Percentiles rank a stretch among this genome's conserved stretches.
Conservation (phyloP, 2,113 vertebrate species). For the Mohoua ochrocephala region DNA sequence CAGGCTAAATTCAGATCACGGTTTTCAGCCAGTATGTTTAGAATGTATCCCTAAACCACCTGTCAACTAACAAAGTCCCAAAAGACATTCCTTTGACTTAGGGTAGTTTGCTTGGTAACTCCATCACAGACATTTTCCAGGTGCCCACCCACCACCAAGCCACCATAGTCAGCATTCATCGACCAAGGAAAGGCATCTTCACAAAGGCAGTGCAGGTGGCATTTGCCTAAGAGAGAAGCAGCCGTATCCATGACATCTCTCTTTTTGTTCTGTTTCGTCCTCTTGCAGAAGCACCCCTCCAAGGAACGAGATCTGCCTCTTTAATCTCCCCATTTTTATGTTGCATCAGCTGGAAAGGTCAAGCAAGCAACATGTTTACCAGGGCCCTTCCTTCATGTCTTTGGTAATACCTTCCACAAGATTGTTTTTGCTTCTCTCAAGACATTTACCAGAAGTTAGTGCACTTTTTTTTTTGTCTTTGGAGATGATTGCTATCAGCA, state of each 20-base stretch:
- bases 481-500: neutral
- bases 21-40: neutral
- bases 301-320: neutral
- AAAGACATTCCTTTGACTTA: neutral
- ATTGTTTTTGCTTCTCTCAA: neutral
- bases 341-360: neutral
- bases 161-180: neutral
- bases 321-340: neutral
- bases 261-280: neutral
- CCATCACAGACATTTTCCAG: neutral
- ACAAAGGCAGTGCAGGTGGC: neutral
- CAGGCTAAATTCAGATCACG: neutral
- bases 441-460: neutral
- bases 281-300: neutral
- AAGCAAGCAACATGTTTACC: neutral
- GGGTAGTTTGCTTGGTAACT: neutral
- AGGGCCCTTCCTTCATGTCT: neutral
- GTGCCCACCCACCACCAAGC: neutral
- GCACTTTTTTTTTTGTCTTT: neutral
- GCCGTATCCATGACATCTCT: accelerated
- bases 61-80: neutral
- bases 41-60: neutral
- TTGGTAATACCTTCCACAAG: neutral
- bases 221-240: neutral
- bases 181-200: neutral